A percentile compares a stretch with the other conserved stretches of the same genome.
These are phyloP conservation scores for Narcine bancroftii DNA, from an alignment of 2,113 vertebrate species.

Conservation along the genomic window DNA sequence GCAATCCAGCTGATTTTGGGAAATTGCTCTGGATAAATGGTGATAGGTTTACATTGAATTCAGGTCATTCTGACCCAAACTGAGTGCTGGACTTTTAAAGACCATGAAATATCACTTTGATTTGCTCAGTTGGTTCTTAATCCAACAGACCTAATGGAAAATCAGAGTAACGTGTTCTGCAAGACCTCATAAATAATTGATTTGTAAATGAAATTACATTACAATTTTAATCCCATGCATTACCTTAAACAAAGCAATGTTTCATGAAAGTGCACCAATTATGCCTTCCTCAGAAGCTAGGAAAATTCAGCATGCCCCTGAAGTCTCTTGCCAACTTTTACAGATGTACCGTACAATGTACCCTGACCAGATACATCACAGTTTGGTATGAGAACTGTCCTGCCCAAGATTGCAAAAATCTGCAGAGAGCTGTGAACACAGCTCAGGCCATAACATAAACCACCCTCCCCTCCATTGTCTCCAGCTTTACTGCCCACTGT, in stretches of 20 bases:
- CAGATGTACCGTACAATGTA: too few relatives aligned
- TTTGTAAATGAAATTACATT: neutral
- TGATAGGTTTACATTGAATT: neutral
- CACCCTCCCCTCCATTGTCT: too few relatives aligned
- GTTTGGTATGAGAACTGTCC: too few relatives aligned
- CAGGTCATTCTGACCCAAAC: conserved; percentile 6
- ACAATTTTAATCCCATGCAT: neutral
- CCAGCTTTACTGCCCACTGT: too few relatives aligned
- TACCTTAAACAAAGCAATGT: neutral
- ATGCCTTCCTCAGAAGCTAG: too few relatives aligned
- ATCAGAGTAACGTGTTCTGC: neutral
- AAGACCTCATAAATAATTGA: neutral
- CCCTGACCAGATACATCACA: too few relatives aligned
- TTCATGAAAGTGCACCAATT: neutral
- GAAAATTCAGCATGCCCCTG: too few relatives aligned
- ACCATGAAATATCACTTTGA: neutral
- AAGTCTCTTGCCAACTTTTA: too few relatives aligned
- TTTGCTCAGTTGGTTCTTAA: neutral
- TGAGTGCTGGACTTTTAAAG: neutral
- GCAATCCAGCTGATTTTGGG: neutral
- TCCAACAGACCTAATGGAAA: neutral
- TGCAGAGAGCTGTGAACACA: too few relatives aligned
- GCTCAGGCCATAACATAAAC: too few relatives aligned
- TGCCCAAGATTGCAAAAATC: too few relatives aligned
- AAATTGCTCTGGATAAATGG: neutral